These are phyloP conservation scores for Agrotis puta DNA, from an alignment of 2,888 invertebrate genomes.

Conservation along the genomic window DNA sequence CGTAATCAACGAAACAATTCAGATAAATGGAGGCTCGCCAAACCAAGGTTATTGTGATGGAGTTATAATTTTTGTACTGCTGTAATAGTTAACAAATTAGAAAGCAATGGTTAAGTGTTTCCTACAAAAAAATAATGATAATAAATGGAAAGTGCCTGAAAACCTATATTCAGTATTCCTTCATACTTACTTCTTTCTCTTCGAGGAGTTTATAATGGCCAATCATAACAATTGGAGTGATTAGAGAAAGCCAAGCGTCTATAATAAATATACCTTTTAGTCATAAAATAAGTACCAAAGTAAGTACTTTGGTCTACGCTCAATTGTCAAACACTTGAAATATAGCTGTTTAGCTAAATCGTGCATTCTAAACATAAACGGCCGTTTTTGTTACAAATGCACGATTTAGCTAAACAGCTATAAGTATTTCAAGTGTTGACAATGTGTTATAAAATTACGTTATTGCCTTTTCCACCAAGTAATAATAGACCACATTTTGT, in stretches of 20 bases:
- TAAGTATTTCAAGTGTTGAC: too few relatives aligned
- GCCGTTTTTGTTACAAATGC: too few relatives aligned
- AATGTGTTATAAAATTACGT: too few relatives aligned
- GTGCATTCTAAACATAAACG: too few relatives aligned
- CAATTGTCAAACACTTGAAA: too few relatives aligned
- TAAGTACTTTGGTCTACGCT: too few relatives aligned
- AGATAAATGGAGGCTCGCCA: not conserved
- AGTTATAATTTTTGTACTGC: not conserved
- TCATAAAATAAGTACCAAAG: too few relatives aligned
- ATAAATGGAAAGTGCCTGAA: not conserved
- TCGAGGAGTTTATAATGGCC: not conserved
- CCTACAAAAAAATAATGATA: not conserved
- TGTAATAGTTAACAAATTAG: constrained; percentile 6
- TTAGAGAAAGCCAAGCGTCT: not conserved
- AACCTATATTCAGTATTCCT: not conserved
- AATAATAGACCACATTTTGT: too few relatives aligned
- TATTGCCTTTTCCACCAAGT: too few relatives aligned
- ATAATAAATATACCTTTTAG: too few relatives aligned
- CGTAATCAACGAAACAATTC: not conserved
- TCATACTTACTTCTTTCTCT: not conserved
- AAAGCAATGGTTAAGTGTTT: constrained; percentile 14
- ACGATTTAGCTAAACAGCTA: too few relatives aligned
- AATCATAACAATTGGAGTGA: not conserved
- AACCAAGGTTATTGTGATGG: not conserved
- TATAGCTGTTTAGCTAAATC: too few relatives aligned